phyloP scores from a whole-genome alignment of 2,888 invertebrate genomes.

The Beris morrisii region DNA sequence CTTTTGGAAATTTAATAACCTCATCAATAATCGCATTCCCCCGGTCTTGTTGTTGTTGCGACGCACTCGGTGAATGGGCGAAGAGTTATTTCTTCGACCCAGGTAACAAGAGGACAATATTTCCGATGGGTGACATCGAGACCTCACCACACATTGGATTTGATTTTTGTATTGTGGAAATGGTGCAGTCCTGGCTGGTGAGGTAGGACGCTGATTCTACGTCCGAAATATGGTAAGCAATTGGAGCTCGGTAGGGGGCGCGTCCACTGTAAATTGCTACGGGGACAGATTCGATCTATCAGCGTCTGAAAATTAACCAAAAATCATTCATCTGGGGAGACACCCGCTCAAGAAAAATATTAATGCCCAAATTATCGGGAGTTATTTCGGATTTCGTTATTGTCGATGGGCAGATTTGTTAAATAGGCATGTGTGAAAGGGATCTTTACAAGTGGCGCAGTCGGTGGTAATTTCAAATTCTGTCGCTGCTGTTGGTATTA shows the following conservation, averaged over 20 bases:
- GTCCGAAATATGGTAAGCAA: too few species aligned
- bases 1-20: slow-evolving; percentile 45
- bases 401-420: slow-evolving; percentile 16
- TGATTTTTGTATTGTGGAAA: too few species aligned
- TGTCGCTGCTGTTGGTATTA: slow-evolving; percentile 9
- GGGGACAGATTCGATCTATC: slow-evolving; percentile 20
- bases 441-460: slow-evolving; percentile 8
- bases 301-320: background rate
- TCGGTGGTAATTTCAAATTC: slow-evolving; percentile 12
- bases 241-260: background rate
- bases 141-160: too few species aligned
- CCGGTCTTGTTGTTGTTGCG: slow-evolving; percentile 8
- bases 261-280: slow-evolving; percentile 1
- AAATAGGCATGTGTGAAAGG: slow-evolving; percentile 14
- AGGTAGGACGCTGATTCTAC: too few species aligned
- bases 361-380: slow-evolving; percentile 31
- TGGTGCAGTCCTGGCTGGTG: too few species aligned
- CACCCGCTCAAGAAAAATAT: slow-evolving; percentile 9
- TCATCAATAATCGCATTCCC: slow-evolving; percentile 42
- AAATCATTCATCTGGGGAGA: background rate
- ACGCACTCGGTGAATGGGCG: background rate
- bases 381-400: slow-evolving; percentile 19
- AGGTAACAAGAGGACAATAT: background rate
- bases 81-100: slow-evolving; percentile 3
- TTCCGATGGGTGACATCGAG: too few species aligned